Percentiles rank a stretch among this genome's conserved stretches.
phyloP scores from a whole-genome alignment of 2,888 invertebrate genomes.

The Plagiodera versicolora region DNA sequence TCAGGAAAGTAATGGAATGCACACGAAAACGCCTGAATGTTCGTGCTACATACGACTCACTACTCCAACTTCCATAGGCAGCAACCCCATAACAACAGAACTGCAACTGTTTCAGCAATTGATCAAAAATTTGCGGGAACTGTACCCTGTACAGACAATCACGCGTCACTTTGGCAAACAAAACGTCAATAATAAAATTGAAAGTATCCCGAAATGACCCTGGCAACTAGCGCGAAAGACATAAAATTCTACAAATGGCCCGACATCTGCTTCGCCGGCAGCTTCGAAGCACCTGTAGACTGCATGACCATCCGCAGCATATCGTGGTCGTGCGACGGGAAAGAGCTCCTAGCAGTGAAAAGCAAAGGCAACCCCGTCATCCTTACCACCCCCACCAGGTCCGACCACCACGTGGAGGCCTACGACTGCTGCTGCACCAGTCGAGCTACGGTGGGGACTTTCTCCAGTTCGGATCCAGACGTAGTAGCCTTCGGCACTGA shows the following conservation, averaged over 20 bases:
- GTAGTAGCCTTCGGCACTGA: conserved; percentile 40
- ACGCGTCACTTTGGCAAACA: neutral
- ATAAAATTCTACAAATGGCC: conserved; percentile 60
- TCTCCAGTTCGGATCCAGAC: conserved; percentile 37
- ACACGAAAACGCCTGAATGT: conserved; percentile 20
- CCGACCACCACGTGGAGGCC: conserved; percentile 24
- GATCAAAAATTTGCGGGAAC: no score
- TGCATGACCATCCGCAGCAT: conserved; percentile 41
- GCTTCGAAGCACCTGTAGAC: conserved; percentile 36
- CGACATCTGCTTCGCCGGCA: conserved; percentile 50
- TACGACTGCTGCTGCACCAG: conserved; percentile 24
- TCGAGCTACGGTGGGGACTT: conserved; percentile 35
- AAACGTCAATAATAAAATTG: neutral
- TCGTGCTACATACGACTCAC: conserved; percentile 24
- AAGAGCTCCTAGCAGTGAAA: conserved; percentile 40
- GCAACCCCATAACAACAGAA: conserved; percentile 11
- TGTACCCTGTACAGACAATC: no score
- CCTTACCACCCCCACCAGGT: conserved; percentile 27
- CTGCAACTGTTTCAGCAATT: neutral
- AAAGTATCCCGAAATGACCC: conserved; percentile 53
- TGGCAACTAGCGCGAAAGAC: conserved; percentile 61
- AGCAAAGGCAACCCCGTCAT: conserved; percentile 38
- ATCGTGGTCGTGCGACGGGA: conserved; percentile 47
- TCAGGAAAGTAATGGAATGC: conserved; percentile 19
- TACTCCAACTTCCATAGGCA: conserved; percentile 22